Percentiles rank a stretch among this genome's conserved stretches.
phyloP scores from a whole-genome alignment of 2,888 invertebrate genomes.

The Drosophila greeni region DNA sequence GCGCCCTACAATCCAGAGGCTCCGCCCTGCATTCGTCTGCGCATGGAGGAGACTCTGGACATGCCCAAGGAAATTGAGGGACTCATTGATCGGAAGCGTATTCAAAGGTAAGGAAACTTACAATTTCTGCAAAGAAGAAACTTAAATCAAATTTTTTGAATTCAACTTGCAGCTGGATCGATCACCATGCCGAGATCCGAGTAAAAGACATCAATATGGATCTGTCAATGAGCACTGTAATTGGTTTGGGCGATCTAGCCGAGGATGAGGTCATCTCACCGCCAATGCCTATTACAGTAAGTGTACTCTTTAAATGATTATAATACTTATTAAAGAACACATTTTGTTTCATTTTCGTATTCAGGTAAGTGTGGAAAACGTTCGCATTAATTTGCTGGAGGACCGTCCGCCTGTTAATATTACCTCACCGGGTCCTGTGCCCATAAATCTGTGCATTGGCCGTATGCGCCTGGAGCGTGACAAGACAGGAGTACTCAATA shows the following conservation, averaged over 20 bases:
- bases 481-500: conserved; percentile 85
- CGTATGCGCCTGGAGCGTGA: conserved; percentile 86
- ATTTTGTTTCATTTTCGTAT: neutral
- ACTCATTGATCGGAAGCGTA: conserved; percentile 75
- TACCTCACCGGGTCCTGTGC: conserved; percentile 89
- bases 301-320: conserved; percentile 11
- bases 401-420: conserved; percentile 90
- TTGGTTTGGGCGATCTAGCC: conserved; percentile 88
- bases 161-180: conserved; percentile 73
- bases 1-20: conserved; percentile 80
- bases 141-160: neutral
- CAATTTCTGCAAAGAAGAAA: neutral
- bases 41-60: conserved; percentile 82
- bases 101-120: conserved; percentile 71
- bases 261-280: conserved; percentile 90
- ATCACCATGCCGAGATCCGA: conserved; percentile 82
- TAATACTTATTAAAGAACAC: neutral
- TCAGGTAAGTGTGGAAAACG: conserved; percentile 86
- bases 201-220: conserved; percentile 84
- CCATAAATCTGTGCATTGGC: conserved; percentile 86
- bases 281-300: conserved; percentile 90
- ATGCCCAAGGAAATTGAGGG: conserved; percentile 74
- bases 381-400: conserved; percentile 87
- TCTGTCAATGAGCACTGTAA: conserved; percentile 89
- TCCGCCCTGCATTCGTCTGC: conserved; percentile 81